A percentile compares a stretch with the other conserved stretches of the same genome.
Evolutionary conservation across 1,140 invertebrate species (phyloP).

Genomic region (Drosophila bocqueti): DNA sequence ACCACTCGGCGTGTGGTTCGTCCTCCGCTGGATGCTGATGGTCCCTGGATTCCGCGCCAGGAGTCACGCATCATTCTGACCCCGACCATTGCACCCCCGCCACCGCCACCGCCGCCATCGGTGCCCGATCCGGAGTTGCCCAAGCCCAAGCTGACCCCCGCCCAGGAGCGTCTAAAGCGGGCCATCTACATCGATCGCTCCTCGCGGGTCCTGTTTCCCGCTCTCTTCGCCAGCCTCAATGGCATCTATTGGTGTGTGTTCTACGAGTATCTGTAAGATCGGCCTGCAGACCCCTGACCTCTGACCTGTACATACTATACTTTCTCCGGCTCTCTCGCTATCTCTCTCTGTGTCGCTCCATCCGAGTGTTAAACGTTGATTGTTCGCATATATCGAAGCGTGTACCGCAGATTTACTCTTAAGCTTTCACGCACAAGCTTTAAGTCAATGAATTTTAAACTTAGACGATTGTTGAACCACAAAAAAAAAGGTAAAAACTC

Average conservation of each 20-base stretch:
- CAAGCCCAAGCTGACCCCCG: slow-evolving; percentile 86
- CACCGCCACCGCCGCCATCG: slow-evolving; percentile 84
- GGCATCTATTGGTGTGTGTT: slow-evolving; percentile 96
- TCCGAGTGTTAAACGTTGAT: slow-evolving; percentile 65
- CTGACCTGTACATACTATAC: slow-evolving; percentile 59
- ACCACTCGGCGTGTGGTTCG: slow-evolving; percentile 72
- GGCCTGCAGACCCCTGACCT: neutral
- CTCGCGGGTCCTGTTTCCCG: slow-evolving; percentile 94
- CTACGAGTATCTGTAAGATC: slow-evolving; percentile 91
- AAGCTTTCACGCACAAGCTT: slow-evolving; percentile 64
- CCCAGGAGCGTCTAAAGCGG: slow-evolving; percentile 89
- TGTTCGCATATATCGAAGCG: slow-evolving; percentile 60
- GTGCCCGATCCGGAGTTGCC: slow-evolving; percentile 86
- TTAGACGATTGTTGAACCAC: slow-evolving; percentile 45
- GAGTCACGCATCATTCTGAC: slow-evolving; percentile 80
- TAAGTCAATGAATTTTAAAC: slow-evolving; percentile 75
- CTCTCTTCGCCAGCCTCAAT: slow-evolving; percentile 94
- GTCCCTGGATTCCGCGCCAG: slow-evolving; percentile 83
- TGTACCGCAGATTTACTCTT: slow-evolving; percentile 49
- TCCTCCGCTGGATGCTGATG: slow-evolving; percentile 76
- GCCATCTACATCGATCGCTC: slow-evolving; percentile 94
- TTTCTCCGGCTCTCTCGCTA: slow-evolving; percentile 26
- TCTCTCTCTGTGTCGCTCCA: slow-evolving; percentile 21
- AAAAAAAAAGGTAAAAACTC: neutral
- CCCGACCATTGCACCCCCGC: slow-evolving; percentile 65